Evolutionary conservation across 2,888 invertebrate genomes (phyloP).

Genomic region (Trissolcus japonicus): DNA sequence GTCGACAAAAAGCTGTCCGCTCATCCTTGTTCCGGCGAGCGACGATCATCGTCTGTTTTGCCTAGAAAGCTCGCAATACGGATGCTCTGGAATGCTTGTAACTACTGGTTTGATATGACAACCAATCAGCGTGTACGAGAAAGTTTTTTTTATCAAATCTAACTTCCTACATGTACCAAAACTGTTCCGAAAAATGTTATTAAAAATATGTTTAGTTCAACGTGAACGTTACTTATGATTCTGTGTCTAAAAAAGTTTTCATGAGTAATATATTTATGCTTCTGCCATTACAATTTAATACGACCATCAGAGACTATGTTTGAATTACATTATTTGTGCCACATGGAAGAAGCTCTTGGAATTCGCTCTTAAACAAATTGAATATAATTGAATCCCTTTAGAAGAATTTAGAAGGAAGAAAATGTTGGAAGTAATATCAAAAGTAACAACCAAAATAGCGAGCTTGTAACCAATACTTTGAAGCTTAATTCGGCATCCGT

Average conservation of each 20-base stretch:
- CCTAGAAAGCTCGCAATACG: slow-evolving; percentile 36
- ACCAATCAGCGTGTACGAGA: slow-evolving; percentile 7
- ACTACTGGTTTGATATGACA: slow-evolving; percentile 19
- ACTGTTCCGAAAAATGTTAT: too few relatives aligned
- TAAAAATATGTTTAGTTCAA: too few relatives aligned
- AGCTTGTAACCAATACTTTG: slow-evolving; percentile 43
- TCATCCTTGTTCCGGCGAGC: slow-evolving; percentile 37
- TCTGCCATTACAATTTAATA: too few relatives aligned
- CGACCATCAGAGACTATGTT: too few relatives aligned
- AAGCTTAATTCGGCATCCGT: slow-evolving; percentile 37
- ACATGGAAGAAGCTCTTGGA: background rate
- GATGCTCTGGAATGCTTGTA: slow-evolving; percentile 24
- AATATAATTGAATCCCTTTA: slow-evolving; percentile 33
- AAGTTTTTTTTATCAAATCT: slow-evolving; percentile 6
- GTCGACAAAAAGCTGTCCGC: slow-evolving; percentile 55
- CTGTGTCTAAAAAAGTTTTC: too few relatives aligned
- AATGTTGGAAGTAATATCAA: slow-evolving; percentile 36
- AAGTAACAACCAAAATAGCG: slow-evolving; percentile 27
- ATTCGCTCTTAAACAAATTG: slow-evolving; percentile 15
- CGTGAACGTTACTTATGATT: too few relatives aligned
- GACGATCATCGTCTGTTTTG: slow-evolving; percentile 57
- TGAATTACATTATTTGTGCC: background rate
- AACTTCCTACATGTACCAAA: too few relatives aligned
- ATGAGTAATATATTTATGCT: too few relatives aligned
- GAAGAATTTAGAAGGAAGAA: slow-evolving; percentile 3